Base-by-base conservation (phyloP, 2,113 vertebrate genomes). In the Gyps fulvus region DNA sequence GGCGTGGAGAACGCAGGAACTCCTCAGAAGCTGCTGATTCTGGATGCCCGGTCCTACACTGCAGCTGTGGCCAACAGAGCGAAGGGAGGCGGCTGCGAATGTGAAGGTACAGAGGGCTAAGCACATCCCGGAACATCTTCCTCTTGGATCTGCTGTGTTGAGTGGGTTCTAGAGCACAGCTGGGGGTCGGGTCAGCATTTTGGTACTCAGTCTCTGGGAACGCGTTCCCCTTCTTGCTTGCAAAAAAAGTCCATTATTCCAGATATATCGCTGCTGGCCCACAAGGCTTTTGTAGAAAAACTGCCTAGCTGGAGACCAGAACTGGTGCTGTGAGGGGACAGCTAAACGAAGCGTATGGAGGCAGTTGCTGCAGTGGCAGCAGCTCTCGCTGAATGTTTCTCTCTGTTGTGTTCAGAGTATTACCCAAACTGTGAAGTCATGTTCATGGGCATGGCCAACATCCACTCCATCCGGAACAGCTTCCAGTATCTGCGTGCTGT, bases 361-460 rank as follows among this genome's bases (percentile, higher is more conserved):
- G 22, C 36, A 29, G 13, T 17, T 52, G 23, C 66, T 79, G 47
- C 34, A 11, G 43, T 4, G 38, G 59, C 38, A 67, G 45, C 50
- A 57, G 77, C 74, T 25, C 8, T 74, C 49, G 31, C 83, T 93
- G 29, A 95, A 12, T 9, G 31, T 58, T 80, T 23, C 61, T 52
- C 78, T 87, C 40, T 89, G 9, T 2, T 86, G 26, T 40, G 16
- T 91, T 36, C 86, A 99, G 99, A 99, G 96, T 99, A 99, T 98
- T 99, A 99, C 91, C 99, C 99, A 5, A 99, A 99, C 98, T 99
- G 99, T 66, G 99, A 99, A 97, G 99, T 99, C 0, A 99, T 99
- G 92, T 99, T 99, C 96, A 99, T 99, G 99, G 99, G 99, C 87
- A 99, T 99, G 99, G 99, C 99, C 90, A 99, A 99, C 97, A 99